Percentiles rank a stretch among this genome's conserved stretches.
These are phyloP conservation scores for Ophiothrix spiculata DNA, from an alignment of 35 echinoderm and acorn worm species.

Conservation along the genomic window DNA sequence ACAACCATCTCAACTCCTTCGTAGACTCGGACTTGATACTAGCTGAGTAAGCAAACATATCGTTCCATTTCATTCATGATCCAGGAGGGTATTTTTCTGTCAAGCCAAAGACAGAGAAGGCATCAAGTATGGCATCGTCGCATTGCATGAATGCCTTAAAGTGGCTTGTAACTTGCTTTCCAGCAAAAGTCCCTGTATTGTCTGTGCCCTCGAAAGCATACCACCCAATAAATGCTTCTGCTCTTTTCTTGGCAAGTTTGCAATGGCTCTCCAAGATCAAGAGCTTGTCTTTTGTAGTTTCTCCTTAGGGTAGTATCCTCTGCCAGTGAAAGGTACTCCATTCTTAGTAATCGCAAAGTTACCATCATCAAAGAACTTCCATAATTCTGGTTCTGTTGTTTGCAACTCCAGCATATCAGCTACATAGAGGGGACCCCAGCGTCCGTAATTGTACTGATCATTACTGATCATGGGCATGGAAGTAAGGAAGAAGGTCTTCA, in stretches of 20 bases:
- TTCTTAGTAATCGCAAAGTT: too few species aligned
- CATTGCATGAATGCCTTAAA: neutral
- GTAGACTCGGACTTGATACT: neutral
- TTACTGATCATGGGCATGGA: too few species aligned
- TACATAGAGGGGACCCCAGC: too few species aligned
- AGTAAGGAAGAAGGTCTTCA: too few species aligned
- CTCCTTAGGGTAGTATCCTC: neutral
- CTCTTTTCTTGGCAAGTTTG: neutral
- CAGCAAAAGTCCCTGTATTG: neutral
- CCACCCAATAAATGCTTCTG: neutral
- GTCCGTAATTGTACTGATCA: too few species aligned
- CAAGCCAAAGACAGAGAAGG: neutral
- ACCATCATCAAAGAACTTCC: too few species aligned
- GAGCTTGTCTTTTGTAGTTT: neutral
- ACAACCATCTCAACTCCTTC: neutral
- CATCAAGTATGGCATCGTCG: neutral
- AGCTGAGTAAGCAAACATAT: neutral
- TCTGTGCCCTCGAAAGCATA: conserved; percentile 8
- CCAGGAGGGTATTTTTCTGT: neutral
- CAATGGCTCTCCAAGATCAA: neutral
- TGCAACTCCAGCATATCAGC: too few species aligned
- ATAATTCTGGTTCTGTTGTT: too few species aligned
- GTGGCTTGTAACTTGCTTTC: neutral
- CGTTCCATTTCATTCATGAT: neutral
- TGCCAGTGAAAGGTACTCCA: neutral